A percentile compares a stretch with the other conserved stretches of the same genome.
Evolutionary conservation across 2,888 invertebrate genomes (phyloP).

Genomic region (Rosalia funebris): DNA sequence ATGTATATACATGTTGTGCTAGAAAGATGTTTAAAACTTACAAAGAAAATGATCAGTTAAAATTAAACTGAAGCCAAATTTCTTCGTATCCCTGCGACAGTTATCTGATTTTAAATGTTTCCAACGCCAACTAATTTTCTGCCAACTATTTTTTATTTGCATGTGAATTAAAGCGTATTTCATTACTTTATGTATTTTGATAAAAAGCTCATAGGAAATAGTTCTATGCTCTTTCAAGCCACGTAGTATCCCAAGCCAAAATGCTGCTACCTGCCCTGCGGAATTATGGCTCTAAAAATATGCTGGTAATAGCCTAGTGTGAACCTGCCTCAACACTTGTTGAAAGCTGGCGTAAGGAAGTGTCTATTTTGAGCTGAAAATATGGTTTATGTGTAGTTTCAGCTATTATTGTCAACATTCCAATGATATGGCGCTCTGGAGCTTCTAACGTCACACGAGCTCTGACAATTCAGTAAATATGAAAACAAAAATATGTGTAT

Average conservation of each 20-base stretch:
- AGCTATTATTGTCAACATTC: constrained; percentile 21
- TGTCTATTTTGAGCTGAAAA: constrained; percentile 20
- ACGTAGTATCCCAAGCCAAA: neutral
- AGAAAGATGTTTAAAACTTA: neutral
- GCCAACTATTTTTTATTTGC: neutral
- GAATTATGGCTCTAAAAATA: constrained; percentile 1
- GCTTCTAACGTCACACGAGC: constrained; percentile 1
- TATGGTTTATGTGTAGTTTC: constrained; percentile 9
- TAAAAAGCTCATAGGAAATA: neutral
- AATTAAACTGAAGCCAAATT: neutral
- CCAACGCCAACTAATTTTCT: neutral
- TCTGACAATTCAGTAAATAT: neutral
- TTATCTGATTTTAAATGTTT: neutral
- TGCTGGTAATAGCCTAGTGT: neutral
- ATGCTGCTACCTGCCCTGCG: neutral
- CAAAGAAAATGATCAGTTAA: neutral
- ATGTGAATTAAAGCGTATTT: neutral
- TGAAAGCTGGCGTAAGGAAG: constrained; percentile 17
- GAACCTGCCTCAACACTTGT: constrained; percentile 20
- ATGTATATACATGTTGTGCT: no score
- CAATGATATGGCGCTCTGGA: constrained; percentile 11
- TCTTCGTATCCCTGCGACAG: neutral
- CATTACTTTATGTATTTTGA: no score
- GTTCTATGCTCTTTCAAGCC: neutral
- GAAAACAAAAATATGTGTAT: neutral